phyloP scores from a whole-genome alignment of 2,797 vertebrate genomes.

The Lepidocolaptes lacrymiger region DNA sequence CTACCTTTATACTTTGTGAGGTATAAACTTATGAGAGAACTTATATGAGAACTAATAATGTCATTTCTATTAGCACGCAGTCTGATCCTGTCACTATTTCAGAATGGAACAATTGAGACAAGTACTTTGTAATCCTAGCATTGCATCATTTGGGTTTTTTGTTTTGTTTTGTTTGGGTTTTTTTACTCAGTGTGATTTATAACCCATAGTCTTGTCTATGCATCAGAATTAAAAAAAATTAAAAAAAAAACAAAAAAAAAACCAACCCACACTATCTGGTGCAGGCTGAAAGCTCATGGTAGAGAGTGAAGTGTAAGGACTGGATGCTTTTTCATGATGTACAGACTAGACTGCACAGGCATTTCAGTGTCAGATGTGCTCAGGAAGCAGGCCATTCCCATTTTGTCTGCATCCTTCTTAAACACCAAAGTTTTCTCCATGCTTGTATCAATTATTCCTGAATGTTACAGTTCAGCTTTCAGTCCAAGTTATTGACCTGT shows the following conservation, averaged over 20 bases:
- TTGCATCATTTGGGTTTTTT: rapidly evolving
- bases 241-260: neutral
- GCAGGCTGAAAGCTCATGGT: neutral
- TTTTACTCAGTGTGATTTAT: neutral
- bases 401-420: neutral
- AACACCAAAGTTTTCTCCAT: neutral
- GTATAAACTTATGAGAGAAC: neutral
- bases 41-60: neutral
- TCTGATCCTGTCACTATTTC: neutral
- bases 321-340: neutral
- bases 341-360: neutral
- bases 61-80: neutral
- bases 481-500: neutral
- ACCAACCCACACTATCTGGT: rapidly evolving
- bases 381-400: neutral
- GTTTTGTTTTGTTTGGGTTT: neutral
- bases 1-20: neutral
- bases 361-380: neutral
- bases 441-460: neutral
- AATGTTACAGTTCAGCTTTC: neutral
- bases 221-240: neutral
- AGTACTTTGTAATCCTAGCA: neutral
- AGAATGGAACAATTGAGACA: neutral
- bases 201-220: neutral
- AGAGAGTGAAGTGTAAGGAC: neutral